Conservation (phyloP, 2,888 invertebrate genomes). For the Gari tellinella region DNA sequence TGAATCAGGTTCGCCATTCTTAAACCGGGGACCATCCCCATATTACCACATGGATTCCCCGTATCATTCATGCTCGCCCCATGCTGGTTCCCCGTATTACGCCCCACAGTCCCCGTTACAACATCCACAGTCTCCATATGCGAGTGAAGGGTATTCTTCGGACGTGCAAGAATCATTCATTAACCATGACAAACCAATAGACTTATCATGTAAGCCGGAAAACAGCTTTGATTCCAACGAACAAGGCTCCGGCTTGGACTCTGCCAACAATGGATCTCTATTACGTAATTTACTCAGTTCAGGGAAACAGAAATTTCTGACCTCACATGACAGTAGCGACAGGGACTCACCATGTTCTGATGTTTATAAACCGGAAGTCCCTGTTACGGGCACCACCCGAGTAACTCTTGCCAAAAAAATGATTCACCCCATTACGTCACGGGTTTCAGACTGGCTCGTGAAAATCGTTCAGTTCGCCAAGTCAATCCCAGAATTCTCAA, state of each 20-base stretch:
- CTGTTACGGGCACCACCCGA: slow-evolving; percentile 68
- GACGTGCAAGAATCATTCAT: slow-evolving; percentile 12
- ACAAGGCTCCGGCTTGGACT: neutral
- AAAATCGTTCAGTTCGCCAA: slow-evolving; percentile 81
- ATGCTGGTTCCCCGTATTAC: slow-evolving; percentile 14
- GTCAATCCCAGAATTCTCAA: slow-evolving; percentile 79
- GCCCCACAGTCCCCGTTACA: slow-evolving; percentile 25
- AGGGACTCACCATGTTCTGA: slow-evolving; percentile 61
- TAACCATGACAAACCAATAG: slow-evolving; percentile 75
- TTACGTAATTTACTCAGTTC: slow-evolving; percentile 52
- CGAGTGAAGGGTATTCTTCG: slow-evolving; percentile 4
- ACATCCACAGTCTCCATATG: slow-evolving; percentile 23
- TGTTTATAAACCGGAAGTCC: slow-evolving; percentile 48
- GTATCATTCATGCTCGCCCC: slow-evolving; percentile 31
- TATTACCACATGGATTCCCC: slow-evolving; percentile 26
- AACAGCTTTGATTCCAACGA: slow-evolving; percentile 13
- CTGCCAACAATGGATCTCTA: slow-evolving; percentile 30
- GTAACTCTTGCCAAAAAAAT: slow-evolving; percentile 83
- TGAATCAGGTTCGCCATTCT: slow-evolving; percentile 52
- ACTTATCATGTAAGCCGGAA: slow-evolving; percentile 74
- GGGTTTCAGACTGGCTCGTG: slow-evolving; percentile 82
- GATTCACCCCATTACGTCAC: slow-evolving; percentile 80
- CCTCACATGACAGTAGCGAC: slow-evolving; percentile 31
- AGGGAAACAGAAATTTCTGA: slow-evolving; percentile 17
- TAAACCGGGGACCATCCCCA: slow-evolving; percentile 40